Evolutionary conservation across 2,888 invertebrate genomes (phyloP).

Genomic region (Tortrix viridana): DNA sequence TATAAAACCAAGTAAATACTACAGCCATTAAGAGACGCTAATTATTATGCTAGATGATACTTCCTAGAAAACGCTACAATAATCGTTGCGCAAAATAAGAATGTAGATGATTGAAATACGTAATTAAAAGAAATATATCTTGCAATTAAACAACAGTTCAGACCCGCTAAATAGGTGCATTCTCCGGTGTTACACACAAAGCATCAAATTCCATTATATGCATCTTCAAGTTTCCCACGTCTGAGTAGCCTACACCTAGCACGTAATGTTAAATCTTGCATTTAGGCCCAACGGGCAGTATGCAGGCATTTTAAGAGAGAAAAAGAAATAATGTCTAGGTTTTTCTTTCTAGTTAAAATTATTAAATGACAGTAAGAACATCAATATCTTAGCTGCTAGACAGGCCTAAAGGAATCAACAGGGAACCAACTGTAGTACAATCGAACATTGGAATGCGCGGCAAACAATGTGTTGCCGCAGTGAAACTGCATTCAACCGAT

Average conservation of each 20-base stretch:
- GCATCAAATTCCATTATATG: constrained; percentile 52
- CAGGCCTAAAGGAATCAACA: constrained; percentile 10
- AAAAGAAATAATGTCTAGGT: not conserved
- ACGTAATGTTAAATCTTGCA: constrained; percentile 68
- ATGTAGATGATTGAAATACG: constrained; percentile 19
- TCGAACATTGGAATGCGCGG: constrained; percentile 59
- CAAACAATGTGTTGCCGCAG: constrained; percentile 70
- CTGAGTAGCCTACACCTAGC: constrained; percentile 59
- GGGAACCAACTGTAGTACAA: constrained; percentile 32
- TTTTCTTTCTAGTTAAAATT: not conserved
- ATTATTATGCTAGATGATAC: constrained; percentile 8
- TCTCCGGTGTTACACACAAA: constrained; percentile 49
- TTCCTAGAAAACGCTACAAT: constrained; percentile 24
- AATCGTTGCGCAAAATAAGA: constrained; percentile 19
- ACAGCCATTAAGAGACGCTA: constrained; percentile 5
- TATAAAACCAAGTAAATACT: constrained; percentile 2
- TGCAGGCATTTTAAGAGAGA: constrained; percentile 21
- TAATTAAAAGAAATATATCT: constrained; percentile 23
- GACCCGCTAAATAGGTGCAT: constrained; percentile 42
- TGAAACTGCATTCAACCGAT: constrained; percentile 76
- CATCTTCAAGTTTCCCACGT: constrained; percentile 63
- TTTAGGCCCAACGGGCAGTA: constrained; percentile 65
- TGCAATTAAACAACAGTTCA: constrained; percentile 26
- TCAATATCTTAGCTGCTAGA: not conserved
- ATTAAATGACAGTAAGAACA: not conserved